Evolutionary conservation across 2,797 vertebrate species (phyloP), one percentile per base, ranked within the genome.

Genomic region (Apogon hyalosoma): DNA sequence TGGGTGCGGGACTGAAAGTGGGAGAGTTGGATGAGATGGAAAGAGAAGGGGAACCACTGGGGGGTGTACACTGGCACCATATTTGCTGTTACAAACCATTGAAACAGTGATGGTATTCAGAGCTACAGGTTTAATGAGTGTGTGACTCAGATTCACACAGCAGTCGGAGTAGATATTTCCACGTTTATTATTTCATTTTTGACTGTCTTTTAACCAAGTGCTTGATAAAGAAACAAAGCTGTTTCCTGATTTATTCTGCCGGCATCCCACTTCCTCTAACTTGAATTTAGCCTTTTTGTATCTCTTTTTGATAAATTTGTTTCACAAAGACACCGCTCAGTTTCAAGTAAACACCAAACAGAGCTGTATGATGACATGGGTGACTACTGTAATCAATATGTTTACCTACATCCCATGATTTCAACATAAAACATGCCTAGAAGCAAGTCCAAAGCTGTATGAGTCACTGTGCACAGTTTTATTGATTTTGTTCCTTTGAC

Each of bases 401-500:
- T 79, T 80, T 74, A 63, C 68, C 78, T 63, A 19, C 43, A 15
- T 70, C 57, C 0, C 13, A 42, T 1, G 4, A 59, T 67, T 78
- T 80, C 46, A n/a, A 71, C 69, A 80, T 81, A 70, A 86, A 79
- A 67, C 49, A 16, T 72, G 24, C 2, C 51, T 31, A 45, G 33
- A 36, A 36, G 57, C 55, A 3, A 56, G 65, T 79, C 75, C 66
- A 16, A 71, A 63, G 49, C 56, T 54, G 66, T 18, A 63, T 58
- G 42, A 83, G 67, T 63, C 71, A 64, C 45, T 49, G 39, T 47
- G 48, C 36, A 39, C 12, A 2, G 43, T 13, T 63, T 66, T 78
- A 83, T 87, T 57, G 78, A 86, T 77, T 69, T 42, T 36, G 16
- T 45, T 39, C 49, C 41, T 77, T 40, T 48, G 14, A 74, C 65